Conservation (phyloP, 1,140 invertebrate genomes). For the Dinoponera quadriceps region DNA sequence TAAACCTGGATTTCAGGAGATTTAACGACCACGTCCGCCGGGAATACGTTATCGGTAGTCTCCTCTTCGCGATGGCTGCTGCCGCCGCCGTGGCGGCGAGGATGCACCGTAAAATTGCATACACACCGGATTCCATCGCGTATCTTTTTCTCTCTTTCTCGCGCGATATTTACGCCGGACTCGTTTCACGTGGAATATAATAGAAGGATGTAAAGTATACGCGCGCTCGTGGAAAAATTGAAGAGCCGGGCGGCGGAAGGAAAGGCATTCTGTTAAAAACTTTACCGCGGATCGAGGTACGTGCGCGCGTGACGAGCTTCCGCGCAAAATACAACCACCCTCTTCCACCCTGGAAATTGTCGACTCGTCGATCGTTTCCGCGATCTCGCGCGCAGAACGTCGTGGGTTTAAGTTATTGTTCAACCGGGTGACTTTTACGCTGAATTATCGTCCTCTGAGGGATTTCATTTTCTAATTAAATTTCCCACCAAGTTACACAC, state of each 20-base stretch:
- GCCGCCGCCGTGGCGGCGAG: background rate
- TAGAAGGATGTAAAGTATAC: conserved; percentile 1
- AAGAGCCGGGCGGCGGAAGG: background rate
- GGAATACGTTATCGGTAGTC: conserved; percentile 49
- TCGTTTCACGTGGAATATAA: conserved; percentile 14
- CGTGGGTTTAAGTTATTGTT: too few relatives aligned
- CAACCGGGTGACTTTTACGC: too few relatives aligned
- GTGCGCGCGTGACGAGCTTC: background rate
- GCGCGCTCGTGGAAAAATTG: conserved; percentile 9
- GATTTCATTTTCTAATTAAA: too few relatives aligned
- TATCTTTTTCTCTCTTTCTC: background rate
- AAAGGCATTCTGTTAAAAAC: background rate
- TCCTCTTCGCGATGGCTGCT: conserved; percentile 10
- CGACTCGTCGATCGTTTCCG: too few relatives aligned
- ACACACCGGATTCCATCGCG: conserved; percentile 7
- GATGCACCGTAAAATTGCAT: conserved; percentile 28
- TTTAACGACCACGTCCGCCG: conserved; percentile 48
- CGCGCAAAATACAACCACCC: too few relatives aligned
- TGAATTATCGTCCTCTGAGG: too few relatives aligned
- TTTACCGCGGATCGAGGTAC: background rate
- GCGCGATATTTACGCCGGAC: conserved; percentile 34
- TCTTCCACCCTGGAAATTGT: too few relatives aligned
- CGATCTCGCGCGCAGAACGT: too few relatives aligned
- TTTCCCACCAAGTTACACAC: too few relatives aligned
- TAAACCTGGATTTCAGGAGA: conserved; percentile 42